phyloP scores from a whole-genome alignment of 2,113 vertebrate species.

The Perca flavescens region DNA sequence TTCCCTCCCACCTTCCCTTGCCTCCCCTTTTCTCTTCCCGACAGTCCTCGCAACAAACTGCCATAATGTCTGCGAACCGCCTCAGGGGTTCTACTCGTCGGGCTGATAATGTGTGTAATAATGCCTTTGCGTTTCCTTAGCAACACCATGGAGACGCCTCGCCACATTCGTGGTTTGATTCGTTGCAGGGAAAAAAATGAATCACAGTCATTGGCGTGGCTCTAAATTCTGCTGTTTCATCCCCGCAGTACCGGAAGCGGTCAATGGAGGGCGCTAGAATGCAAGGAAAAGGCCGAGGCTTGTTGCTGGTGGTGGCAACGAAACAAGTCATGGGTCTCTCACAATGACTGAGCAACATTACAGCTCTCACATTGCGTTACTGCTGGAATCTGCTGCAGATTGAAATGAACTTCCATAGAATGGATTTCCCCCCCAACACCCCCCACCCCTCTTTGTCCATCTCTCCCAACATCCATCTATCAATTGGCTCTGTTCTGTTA shows the following conservation, averaged over 20 bases:
- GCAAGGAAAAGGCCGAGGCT: slow-evolving; percentile 55
- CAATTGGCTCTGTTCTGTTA: slow-evolving; percentile 62
- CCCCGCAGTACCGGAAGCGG: slow-evolving; percentile 45
- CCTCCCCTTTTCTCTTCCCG: slow-evolving; percentile 15
- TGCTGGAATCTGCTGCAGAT: slow-evolving; percentile 60
- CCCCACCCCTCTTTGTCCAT: slow-evolving; percentile 33
- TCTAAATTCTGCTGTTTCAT: slow-evolving; percentile 80
- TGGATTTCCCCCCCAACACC: slow-evolving; percentile 58
- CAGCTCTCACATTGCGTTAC: slow-evolving; percentile 45
- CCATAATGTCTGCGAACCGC: slow-evolving; percentile 55
- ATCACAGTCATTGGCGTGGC: slow-evolving; percentile 36
- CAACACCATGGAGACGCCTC: slow-evolving; percentile 65
- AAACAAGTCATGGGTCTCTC: slow-evolving; percentile 27
- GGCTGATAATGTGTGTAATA: slow-evolving; percentile 71
- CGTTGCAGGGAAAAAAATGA: slow-evolving; percentile 44
- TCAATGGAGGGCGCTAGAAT: slow-evolving; percentile 75
- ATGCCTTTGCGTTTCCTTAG: slow-evolving; percentile 68
- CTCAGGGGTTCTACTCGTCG: slow-evolving; percentile 48
- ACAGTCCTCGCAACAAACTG: slow-evolving; percentile 48
- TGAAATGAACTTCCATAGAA: slow-evolving; percentile 70
- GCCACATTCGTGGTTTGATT: slow-evolving; percentile 56
- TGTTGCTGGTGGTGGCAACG: background rate
- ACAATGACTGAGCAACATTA: slow-evolving; percentile 60
- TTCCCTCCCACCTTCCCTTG: background rate
- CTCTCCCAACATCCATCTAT: slow-evolving; percentile 59